Evolutionary conservation across 2,113 vertebrate genomes (phyloP).

Genomic region (Carassius auratus): DNA sequence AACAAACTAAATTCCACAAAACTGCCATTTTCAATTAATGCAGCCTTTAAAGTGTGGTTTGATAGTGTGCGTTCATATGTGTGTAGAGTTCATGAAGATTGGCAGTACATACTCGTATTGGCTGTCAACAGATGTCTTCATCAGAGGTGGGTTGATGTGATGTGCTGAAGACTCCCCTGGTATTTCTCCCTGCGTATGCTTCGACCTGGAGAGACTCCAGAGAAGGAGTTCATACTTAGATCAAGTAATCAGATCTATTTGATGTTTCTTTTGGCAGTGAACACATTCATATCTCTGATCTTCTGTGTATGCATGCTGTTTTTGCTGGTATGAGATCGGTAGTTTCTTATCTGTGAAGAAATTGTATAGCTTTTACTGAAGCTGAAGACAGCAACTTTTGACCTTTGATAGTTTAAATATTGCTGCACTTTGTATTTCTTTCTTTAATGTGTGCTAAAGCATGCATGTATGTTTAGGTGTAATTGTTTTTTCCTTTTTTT

Average conservation of each 20-base stretch:
- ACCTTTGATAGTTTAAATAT: neutral
- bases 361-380: neutral
- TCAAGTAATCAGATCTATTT: slow-evolving; percentile 28
- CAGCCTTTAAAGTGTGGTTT: neutral
- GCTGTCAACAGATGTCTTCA: neutral
- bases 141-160: neutral
- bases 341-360: neutral
- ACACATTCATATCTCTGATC: slow-evolving; percentile 9
- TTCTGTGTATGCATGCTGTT: slow-evolving; percentile 10
- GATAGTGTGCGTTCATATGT: neutral
- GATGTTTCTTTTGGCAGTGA: slow-evolving; percentile 20
- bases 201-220: slow-evolving; percentile 21
- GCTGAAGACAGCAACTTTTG: neutral
- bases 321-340: neutral
- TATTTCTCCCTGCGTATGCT: neutral
- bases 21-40: neutral
- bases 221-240: slow-evolving; percentile 31
- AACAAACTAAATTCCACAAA: neutral
- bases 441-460: neutral
- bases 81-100: neutral
- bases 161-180: slow-evolving; percentile 17
- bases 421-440: neutral
- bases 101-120: too few relatives aligned
- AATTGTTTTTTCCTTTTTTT: neutral
- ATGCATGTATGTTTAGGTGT: neutral